phyloP scores from a whole-genome alignment of 2,888 invertebrate species.

The Xanthia togata region DNA sequence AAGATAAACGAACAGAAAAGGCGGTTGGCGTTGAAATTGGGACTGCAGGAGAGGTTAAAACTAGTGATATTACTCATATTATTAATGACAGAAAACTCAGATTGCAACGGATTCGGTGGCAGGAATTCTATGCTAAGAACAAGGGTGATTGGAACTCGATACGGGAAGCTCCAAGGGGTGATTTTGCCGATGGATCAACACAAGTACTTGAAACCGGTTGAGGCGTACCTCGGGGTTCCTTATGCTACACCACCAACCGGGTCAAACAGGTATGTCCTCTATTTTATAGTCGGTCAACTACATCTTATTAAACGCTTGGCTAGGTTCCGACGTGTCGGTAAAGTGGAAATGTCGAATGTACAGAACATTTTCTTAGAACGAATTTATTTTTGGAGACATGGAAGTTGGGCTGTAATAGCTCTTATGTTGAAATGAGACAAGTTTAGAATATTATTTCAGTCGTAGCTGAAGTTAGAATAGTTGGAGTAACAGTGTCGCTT shows the following conservation, averaged over 20 bases:
- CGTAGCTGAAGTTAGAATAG: slow-evolving; percentile 47
- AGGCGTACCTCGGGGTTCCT: slow-evolving; percentile 96
- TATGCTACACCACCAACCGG: slow-evolving; percentile 96
- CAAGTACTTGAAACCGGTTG: slow-evolving; percentile 94
- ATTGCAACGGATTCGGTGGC: slow-evolving; percentile 84
- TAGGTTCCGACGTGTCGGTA: slow-evolving; percentile 53
- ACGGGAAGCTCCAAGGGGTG: slow-evolving; percentile 96
- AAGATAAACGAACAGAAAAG: slow-evolving; percentile 65
- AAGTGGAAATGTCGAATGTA: slow-evolving; percentile 62
- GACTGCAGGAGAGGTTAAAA: slow-evolving; percentile 75
- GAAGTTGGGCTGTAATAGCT: slow-evolving; percentile 34
- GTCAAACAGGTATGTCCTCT: slow-evolving; percentile 92
- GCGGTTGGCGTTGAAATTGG: slow-evolving; percentile 70
- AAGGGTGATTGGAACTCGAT: slow-evolving; percentile 95
- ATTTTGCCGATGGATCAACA: slow-evolving; percentile 95
- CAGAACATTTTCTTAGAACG: slow-evolving; percentile 48
- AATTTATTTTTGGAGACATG: slow-evolving; percentile 55
- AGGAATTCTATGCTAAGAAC: slow-evolving; percentile 94
- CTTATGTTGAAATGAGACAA: slow-evolving; percentile 42
- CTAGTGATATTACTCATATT: slow-evolving; percentile 81
- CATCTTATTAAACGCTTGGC: slow-evolving; percentile 66
- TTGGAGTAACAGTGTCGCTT: slow-evolving; percentile 46
- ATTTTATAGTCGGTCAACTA: slow-evolving; percentile 65
- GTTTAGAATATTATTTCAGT: slow-evolving; percentile 56
- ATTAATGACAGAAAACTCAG: slow-evolving; percentile 79